These are phyloP conservation scores for Ursus arctos DNA, from an alignment of 2,113 vertebrate species.

Conservation along the genomic window DNA sequence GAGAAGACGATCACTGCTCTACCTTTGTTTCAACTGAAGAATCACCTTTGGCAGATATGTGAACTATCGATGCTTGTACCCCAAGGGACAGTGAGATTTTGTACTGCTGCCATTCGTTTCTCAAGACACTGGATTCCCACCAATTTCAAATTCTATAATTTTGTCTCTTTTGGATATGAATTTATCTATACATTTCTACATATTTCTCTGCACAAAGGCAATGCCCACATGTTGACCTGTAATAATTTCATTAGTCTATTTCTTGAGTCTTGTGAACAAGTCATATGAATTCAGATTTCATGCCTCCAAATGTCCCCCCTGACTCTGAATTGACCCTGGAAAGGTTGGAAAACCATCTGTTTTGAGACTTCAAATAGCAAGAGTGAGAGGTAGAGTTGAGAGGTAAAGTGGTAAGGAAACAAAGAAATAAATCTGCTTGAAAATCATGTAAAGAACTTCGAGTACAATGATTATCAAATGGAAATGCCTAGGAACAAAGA, in stretches of 20 bases:
- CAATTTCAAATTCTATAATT: not conserved
- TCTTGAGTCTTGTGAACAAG: not conserved
- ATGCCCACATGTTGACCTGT: not conserved
- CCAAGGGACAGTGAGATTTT: not conserved
- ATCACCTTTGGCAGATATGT: not conserved
- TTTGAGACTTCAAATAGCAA: not conserved
- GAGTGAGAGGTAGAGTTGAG: not conserved
- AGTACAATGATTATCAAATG: not conserved
- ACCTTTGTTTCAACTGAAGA: not conserved
- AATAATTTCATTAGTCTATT: not conserved
- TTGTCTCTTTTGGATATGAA: not conserved
- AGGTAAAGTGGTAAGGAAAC: not conserved
- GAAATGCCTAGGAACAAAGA: not conserved
- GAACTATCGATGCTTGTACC: not conserved
- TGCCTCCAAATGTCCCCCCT: not conserved
- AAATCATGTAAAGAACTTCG: not conserved
- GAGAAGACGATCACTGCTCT: not conserved
- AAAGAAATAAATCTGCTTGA: not conserved
- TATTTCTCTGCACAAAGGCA: not conserved
- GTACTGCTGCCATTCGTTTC: rapidly evolving
- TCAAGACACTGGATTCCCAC: not conserved
- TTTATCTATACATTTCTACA: not conserved
- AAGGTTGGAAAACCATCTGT: not conserved
- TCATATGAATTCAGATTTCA: not conserved
- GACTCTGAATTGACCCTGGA: not conserved